Conservation (phyloP, 2,888 invertebrate species). For the Calameuta idolon region DNA sequence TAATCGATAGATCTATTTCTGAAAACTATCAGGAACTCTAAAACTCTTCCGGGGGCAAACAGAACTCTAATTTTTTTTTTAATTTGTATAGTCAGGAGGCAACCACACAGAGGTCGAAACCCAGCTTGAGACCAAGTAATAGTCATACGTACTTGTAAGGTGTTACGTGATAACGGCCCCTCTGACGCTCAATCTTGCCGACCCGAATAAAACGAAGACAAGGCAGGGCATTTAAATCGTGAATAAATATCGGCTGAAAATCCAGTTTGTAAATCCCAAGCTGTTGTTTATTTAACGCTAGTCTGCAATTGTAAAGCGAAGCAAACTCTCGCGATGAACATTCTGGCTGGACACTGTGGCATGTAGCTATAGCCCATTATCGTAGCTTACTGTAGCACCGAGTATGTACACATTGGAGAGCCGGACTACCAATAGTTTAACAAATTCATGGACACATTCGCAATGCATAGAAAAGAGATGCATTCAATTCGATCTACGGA, state of each 20-base stretch:
- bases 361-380: background rate
- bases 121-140: no score
- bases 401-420: background rate
- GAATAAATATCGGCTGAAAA: background rate
- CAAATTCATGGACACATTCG: slow-evolving; percentile 45
- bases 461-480: slow-evolving; percentile 47
- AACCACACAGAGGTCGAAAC: no score
- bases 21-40: no score
- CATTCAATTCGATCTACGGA: slow-evolving; percentile 34
- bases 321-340: background rate
- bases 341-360: background rate
- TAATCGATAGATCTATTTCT: no score
- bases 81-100: no score
- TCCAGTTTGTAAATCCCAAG: background rate
- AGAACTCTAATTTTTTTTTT: no score
- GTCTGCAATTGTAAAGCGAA: slow-evolving; percentile 6
- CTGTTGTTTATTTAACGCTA: background rate
- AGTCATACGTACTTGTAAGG: no score
- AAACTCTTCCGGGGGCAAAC: no score
- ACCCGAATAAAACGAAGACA: background rate
- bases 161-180: no score
- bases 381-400: slow-evolving; percentile 7
- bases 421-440: slow-evolving; percentile 28
- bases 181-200: background rate
- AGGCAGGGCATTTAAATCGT: background rate